Conservation (phyloP, 1,140 invertebrate genomes). For the Triops longicaudatus region DNA sequence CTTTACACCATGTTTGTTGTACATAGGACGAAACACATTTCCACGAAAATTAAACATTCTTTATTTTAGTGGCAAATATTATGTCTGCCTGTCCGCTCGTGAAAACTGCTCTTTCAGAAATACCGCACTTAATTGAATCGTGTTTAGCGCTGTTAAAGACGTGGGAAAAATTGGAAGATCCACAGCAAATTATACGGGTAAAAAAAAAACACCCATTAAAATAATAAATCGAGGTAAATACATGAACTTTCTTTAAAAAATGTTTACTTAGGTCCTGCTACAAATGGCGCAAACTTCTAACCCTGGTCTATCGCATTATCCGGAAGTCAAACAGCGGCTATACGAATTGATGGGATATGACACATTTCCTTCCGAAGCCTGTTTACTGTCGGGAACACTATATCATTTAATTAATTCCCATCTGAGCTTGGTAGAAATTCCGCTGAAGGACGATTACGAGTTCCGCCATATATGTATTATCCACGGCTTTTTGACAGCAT, state of each 20-base stretch:
- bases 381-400: not conserved
- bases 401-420: not conserved
- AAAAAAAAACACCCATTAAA: not conserved
- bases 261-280: not conserved
- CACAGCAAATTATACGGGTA: not conserved
- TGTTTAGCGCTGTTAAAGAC: not conserved
- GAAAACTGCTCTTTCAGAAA: not conserved
- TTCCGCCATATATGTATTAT: not conserved
- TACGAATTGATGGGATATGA: not conserved
- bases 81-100: not conserved
- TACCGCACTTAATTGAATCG: not conserved
- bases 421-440: not conserved
- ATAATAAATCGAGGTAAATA: not conserved
- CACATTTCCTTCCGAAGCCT: not conserved
- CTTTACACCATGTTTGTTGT: not conserved
- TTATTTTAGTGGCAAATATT: slow-evolving; percentile 1
- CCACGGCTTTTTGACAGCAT: not conserved
- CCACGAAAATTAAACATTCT: not conserved
- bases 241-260: not conserved
- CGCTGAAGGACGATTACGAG: not conserved
- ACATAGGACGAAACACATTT: not conserved
- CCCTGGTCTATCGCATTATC: not conserved
- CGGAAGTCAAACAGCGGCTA: not conserved
- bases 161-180: not conserved
- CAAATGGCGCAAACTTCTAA: not conserved